Base-by-base conservation (phyloP, 2,113 vertebrate species). In the Heloderma charlesbogerti region DNA sequence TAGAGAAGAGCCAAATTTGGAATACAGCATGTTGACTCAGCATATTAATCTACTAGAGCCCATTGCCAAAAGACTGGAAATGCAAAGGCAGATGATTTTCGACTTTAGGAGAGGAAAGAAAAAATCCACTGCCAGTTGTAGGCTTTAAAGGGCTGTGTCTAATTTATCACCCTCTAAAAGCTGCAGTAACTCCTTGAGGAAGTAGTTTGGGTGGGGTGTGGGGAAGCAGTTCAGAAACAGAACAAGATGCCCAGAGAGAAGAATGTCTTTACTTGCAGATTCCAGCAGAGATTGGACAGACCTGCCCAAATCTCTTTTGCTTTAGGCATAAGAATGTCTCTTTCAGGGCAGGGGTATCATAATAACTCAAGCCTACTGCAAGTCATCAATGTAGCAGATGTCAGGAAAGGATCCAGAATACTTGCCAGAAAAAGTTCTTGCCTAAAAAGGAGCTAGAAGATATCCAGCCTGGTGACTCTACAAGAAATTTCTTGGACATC, bases 131-230 rank as follows among this genome's bases (percentile, higher is more conserved):
- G 88, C 80, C 69, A 84, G 51, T 63, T 25, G 54, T 48, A 60
- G 40, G 37, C 71, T 83, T 75, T n/a, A 89, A 43, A 84, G 54
- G 81, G 37, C 71, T 75, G 6, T 5, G 3, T 45, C 88, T 84
- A 89, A 77, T 89, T 89, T 89, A 89, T 89, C 80, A 75, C 69
- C 40, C 81, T 75, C 40, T 72, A 84, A 89, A 89, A 74, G 51
- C 13, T 22, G 69, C 71, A 63, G 25, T 60, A 89, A 63, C 67
- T 74, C 80, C 31, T 31, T 13, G 6, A 84, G 69, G 66, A 69
- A 48, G 29, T 6, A 4, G 34, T 31, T 45, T 25, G 45, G 37
- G 37, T 45, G 37, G 8, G 75, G 40, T 3, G 18, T 34, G 72
- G 57, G 31, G 18, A 86, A 25, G 60, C 87, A 45, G 20, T 88